A percentile compares a stretch with the other conserved stretches of the same genome.
Evolutionary conservation across 2,113 vertebrate genomes (phyloP).

Genomic region (Paedocypris sp.): DNA sequence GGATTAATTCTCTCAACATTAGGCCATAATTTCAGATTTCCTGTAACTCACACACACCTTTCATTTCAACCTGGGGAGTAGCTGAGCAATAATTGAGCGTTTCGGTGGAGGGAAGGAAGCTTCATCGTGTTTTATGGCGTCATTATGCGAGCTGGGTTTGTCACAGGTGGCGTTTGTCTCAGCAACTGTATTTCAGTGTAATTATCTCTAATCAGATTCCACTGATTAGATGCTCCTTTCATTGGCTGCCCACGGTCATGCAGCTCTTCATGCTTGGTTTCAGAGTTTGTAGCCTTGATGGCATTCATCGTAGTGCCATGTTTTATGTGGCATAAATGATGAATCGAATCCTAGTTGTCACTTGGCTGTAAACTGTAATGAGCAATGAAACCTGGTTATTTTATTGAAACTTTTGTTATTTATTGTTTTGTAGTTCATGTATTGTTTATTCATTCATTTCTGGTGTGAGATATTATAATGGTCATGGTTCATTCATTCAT

Average conservation of each 20-base stretch:
- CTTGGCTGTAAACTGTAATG: not conserved
- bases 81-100: constrained; percentile 21
- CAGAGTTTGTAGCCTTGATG: too few species aligned
- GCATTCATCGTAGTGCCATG: too few species aligned
- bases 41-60: not conserved
- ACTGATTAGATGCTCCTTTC: constrained; percentile 38
- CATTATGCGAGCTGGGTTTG: constrained; percentile 47
- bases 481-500: too few species aligned
- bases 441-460: too few species aligned
- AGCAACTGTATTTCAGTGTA: constrained; percentile 41
- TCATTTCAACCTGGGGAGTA: constrained; percentile 13
- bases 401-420: constrained; percentile 27
- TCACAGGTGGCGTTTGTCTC: constrained; percentile 43
- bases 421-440: too few species aligned
- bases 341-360: not conserved
- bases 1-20: too few species aligned
- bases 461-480: too few species aligned
- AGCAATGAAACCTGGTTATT: not conserved
- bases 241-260: constrained; percentile 21
- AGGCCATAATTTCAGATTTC: not conserved
- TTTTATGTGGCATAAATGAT: not conserved
- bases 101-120: not conserved
- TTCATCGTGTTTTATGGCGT: constrained; percentile 42
- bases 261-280: not conserved
- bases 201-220: constrained; percentile 48